Evolutionary conservation across 2,888 invertebrate genomes (phyloP).

Genomic region (Serrognathus titanus): DNA sequence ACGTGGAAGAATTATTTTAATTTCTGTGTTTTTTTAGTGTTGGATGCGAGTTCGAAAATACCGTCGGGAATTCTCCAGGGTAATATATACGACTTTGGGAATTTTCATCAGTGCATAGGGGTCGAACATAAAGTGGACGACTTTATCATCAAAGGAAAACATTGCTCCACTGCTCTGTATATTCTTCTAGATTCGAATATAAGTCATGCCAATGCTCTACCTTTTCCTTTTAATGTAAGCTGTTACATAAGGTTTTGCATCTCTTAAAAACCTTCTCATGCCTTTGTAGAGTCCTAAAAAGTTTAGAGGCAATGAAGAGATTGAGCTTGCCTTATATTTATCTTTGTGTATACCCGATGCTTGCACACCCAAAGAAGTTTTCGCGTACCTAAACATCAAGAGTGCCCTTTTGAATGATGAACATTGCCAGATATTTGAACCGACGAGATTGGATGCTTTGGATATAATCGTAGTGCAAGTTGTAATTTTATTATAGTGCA

Average conservation of each 20-base stretch:
- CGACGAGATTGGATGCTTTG: neutral
- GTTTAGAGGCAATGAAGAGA: neutral
- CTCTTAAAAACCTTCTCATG: no score
- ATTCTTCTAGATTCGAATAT: no score
- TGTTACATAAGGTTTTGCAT: no score
- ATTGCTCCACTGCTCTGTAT: conserved; percentile 5
- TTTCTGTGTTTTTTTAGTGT: conserved; percentile 14
- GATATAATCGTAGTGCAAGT: neutral
- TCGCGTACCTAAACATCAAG: neutral
- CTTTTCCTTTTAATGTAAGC: no score
- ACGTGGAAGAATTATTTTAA: no score
- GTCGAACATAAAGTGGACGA: neutral
- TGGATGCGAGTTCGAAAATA: conserved; percentile 23
- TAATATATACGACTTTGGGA: conserved; percentile 21
- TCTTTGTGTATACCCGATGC: conserved; percentile 6
- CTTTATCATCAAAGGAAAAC: conserved; percentile 8
- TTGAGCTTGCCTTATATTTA: neutral
- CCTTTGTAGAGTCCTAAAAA: neutral
- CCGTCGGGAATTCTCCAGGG: conserved; percentile 23
- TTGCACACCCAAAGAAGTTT: conserved; percentile 9
- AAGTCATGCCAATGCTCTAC: no score
- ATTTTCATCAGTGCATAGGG: conserved; percentile 23
- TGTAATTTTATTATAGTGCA: neutral
- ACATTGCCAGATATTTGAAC: neutral
- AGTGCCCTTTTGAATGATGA: neutral